Conservation (phyloP, 1,140 invertebrate genomes). For the Drosophila gunungcola region DNA sequence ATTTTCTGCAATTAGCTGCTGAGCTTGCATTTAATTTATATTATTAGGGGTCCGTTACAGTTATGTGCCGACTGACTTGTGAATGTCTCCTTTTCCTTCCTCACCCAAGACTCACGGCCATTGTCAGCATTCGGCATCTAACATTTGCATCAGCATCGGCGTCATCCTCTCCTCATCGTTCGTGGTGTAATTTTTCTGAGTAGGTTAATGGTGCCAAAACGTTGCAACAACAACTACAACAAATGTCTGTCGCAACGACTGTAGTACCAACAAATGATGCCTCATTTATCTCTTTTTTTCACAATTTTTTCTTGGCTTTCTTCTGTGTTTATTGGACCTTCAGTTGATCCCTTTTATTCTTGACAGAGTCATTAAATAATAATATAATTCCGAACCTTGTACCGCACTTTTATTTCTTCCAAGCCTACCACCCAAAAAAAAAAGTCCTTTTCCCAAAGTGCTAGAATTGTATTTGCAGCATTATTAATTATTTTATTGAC, state of each 20-base stretch:
- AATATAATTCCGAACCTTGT: constrained; percentile 65
- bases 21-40: constrained; percentile 67
- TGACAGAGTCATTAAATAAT: constrained; percentile 68
- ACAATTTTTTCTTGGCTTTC: constrained; percentile 30
- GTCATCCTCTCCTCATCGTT: constrained; percentile 72
- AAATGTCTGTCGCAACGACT: constrained; percentile 66
- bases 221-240: constrained; percentile 61
- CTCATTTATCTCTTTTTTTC: constrained; percentile 72
- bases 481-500: constrained; percentile 83
- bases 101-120: constrained; percentile 38
- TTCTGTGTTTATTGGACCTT: constrained; percentile 28
- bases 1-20: constrained; percentile 59
- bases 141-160: constrained; percentile 54
- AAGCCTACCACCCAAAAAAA: background rate
- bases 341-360: constrained; percentile 79
- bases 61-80: constrained; percentile 72
- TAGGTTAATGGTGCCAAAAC: constrained; percentile 82
- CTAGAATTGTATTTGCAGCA: constrained; percentile 75
- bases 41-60: constrained; percentile 72
- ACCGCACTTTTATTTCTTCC: background rate
- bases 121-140: constrained; percentile 33
- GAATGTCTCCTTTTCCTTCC: constrained; percentile 61
- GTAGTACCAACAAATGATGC: constrained; percentile 66
- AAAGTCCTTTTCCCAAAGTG: constrained; percentile 44
- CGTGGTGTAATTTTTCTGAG: constrained; percentile 67